Evolutionary conservation across 92 coral and sea anemone genomes (phyloP).

Genomic region (Parazoanthus swiftii): DNA sequence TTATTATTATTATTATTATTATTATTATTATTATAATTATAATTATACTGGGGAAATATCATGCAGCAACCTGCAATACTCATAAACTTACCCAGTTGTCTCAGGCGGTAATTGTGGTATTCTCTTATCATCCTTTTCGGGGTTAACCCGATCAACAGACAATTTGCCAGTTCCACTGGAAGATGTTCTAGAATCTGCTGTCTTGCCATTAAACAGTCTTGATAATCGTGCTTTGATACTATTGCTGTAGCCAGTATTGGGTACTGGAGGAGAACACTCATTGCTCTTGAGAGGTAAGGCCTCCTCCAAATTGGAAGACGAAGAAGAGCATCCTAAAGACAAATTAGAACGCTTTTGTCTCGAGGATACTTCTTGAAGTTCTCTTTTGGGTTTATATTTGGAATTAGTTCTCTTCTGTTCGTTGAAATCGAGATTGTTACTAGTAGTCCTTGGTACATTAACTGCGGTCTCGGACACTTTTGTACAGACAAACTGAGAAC

Average conservation of each 20-base stretch:
- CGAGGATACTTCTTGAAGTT: neutral
- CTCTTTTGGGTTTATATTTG: neutral
- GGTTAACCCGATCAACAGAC: neutral
- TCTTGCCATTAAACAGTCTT: slow-evolving; percentile 72
- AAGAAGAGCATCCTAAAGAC: neutral
- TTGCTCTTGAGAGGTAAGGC: neutral
- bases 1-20: too few relatives aligned
- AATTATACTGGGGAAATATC: too few relatives aligned
- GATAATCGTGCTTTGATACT: slow-evolving; percentile 75
- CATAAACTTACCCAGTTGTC: slow-evolving; percentile 4
- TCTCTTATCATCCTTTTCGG: neutral
- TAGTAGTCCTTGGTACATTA: slow-evolving; percentile 20
- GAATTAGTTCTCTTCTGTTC: neutral
- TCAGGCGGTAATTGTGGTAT: slow-evolving; percentile 3
- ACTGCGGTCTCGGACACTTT: slow-evolving; percentile 39
- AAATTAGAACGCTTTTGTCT: neutral
- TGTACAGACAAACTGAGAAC: slow-evolving; percentile 23
- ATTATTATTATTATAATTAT: too few relatives aligned
- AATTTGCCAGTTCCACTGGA: neutral
- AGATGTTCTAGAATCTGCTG: slow-evolving; percentile 3
- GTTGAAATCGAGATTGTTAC: neutral
- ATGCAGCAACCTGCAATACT: neutral
- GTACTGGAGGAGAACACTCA: slow-evolving; percentile 45
- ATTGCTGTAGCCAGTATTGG: slow-evolving; percentile 71
- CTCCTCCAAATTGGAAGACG: neutral